phyloP scores from a whole-genome alignment of 1,140 invertebrate species.

The Drosophila malerkotliana region DNA sequence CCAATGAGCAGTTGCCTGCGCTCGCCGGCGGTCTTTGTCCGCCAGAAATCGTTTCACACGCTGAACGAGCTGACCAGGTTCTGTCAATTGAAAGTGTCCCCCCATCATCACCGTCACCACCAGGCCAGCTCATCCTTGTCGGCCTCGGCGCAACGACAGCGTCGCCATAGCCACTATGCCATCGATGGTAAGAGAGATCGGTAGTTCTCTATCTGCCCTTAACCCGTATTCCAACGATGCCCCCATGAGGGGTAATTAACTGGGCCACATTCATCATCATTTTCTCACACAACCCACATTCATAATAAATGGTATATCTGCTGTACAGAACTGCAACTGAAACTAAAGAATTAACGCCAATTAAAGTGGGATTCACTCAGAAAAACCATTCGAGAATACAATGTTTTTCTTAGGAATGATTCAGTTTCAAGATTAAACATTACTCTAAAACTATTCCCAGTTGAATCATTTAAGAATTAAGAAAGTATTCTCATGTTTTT shows the following conservation, averaged over 20 bases:
- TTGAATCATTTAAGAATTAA: not conserved
- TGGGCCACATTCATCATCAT: conserved; percentile 22
- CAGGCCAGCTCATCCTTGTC: conserved; percentile 10
- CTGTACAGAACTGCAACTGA: conserved; percentile 33
- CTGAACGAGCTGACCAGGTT: conserved; percentile 77
- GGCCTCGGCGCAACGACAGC: conserved; percentile 20
- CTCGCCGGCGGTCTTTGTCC: conserved; percentile 74
- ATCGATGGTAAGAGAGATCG: conserved; percentile 66
- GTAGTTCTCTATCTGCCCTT: conserved; percentile 20
- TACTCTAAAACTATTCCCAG: too few relatives aligned
- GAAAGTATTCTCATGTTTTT: not conserved
- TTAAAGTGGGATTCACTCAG: conserved; percentile 17
- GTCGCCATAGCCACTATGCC: conserved; percentile 51
- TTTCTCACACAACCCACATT: conserved; percentile 30
- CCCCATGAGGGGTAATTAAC: conserved; percentile 52
- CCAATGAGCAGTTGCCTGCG: conserved; percentile 76
- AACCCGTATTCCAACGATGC: conserved; percentile 22
- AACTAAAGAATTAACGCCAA: conserved; percentile 50
- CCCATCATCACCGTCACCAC: conserved; percentile 10
- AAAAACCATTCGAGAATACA: not conserved
- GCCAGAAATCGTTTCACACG: conserved; percentile 83
- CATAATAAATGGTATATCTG: conserved; percentile 3
- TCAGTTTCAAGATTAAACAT: not conserved
- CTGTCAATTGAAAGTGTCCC: conserved; percentile 71
- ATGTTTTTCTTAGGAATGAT: not conserved